phyloP scores from a whole-genome alignment of 2,113 vertebrate genomes.

The Elephantulus edwardii region DNA sequence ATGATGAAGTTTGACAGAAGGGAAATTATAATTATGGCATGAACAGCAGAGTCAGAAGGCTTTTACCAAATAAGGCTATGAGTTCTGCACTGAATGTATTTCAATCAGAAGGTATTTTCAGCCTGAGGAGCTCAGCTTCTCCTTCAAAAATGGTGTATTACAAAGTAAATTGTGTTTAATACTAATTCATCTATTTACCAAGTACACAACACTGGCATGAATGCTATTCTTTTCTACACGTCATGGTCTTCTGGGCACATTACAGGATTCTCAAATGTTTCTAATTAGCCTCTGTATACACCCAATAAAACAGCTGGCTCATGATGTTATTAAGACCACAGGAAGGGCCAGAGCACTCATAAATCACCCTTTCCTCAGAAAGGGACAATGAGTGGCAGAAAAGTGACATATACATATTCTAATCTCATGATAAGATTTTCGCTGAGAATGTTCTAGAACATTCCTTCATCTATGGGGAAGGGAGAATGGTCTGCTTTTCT shows the following conservation, averaged over 20 bases:
- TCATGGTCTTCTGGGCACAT: conserved; percentile 38
- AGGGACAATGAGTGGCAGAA: conserved; percentile 60
- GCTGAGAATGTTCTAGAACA: neutral
- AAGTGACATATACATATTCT: neutral
- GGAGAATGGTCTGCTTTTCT: neutral
- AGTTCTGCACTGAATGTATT: conserved; percentile 61
- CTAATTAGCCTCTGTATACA: conserved; percentile 76
- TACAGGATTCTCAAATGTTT: conserved; percentile 73
- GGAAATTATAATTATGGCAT: conserved; percentile 81
- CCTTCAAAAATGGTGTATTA: conserved; percentile 15
- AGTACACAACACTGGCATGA: conserved; percentile 17
- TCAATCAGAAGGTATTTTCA: conserved; percentile 58
- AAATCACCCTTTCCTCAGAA: conserved; percentile 62
- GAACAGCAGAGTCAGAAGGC: conserved; percentile 73
- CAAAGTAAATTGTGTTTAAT: conserved; percentile 39
- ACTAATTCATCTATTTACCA: conserved; percentile 49
- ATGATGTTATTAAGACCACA: conserved; percentile 59
- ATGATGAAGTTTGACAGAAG: conserved; percentile 79
- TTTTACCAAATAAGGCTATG: conserved; percentile 84
- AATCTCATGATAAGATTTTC: conserved; percentile 50
- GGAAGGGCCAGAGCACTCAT: conserved; percentile 64
- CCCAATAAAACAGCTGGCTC: conserved; percentile 74
- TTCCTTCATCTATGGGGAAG: conserved; percentile 1
- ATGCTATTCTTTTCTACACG: conserved; percentile 42
- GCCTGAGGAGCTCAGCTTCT: conserved; percentile 47